A percentile compares a stretch with the other conserved stretches of the same genome.
phyloP scores from a whole-genome alignment of 1,140 invertebrate genomes.

The Eubasilissa regina region DNA sequence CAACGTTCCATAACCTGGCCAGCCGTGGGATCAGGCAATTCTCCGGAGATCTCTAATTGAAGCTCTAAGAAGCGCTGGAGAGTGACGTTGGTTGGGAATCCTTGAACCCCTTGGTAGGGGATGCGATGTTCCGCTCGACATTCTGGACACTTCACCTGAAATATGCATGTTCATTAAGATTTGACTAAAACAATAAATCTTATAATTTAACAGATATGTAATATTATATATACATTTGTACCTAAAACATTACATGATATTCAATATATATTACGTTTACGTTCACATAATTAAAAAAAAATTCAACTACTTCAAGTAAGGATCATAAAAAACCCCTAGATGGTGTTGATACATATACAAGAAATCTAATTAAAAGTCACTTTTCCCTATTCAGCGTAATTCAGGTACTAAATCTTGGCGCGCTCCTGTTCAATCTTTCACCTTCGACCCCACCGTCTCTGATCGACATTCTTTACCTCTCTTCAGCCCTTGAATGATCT shows the following conservation, averaged over 20 bases:
- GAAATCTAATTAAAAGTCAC: no score
- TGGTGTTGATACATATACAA: no score
- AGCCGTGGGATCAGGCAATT: conserved; percentile 89
- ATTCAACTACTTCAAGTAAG: no score
- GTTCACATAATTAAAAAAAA: background rate
- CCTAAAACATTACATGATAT: no score
- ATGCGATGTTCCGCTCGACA: conserved; percentile 97
- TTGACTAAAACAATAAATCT: no score
- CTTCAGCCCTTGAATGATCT: conserved; percentile 4
- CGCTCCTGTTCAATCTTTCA: background rate
- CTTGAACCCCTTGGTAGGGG: conserved; percentile 96
- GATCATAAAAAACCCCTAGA: no score
- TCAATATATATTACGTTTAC: no score
- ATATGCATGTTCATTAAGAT: no score
- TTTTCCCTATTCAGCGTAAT: no score
- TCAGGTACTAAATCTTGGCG: no score
- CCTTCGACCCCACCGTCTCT: background rate
- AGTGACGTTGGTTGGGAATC: conserved; percentile 96
- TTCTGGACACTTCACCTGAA: conserved; percentile 97
- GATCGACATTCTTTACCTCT: conserved; percentile 5
- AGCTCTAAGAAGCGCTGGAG: conserved; percentile 95
- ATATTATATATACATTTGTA: no score
- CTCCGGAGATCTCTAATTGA: conserved; percentile 94
- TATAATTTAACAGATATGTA: no score
- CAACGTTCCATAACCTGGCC: conserved; percentile 88